These are phyloP conservation scores for Gisinianus flammeolus DNA, from an alignment of 2,888 invertebrate genomes.

Conservation along the genomic window DNA sequence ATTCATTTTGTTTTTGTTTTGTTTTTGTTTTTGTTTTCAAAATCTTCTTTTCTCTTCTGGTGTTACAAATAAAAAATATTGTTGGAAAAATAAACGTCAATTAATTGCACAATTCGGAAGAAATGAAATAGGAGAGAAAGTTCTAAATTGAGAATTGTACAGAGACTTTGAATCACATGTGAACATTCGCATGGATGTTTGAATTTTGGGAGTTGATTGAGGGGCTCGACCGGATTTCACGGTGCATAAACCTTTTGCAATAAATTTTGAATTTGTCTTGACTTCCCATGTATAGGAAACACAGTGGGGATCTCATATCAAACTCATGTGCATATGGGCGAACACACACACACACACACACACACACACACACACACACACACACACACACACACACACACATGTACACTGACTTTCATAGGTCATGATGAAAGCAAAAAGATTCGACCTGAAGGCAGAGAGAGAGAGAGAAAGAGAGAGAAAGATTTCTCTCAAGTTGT, in stretches of 20 bases:
- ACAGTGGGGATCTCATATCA: neutral
- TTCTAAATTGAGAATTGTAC: too few species aligned
- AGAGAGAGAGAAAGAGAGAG: too few species aligned
- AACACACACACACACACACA: neutral
- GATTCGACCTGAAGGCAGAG: conserved; percentile 8
- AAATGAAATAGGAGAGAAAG: too few species aligned
- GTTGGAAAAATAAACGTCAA: too few species aligned
- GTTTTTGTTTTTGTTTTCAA: too few species aligned
- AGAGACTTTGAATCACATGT: too few species aligned
- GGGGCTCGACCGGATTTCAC: conserved; percentile 23
- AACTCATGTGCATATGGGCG: too few species aligned
- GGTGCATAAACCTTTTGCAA: conserved; percentile 36
- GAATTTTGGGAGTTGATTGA: neutral
- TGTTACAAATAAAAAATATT: too few species aligned
- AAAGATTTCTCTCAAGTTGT: conserved; percentile 18
- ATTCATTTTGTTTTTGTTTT: too few species aligned
- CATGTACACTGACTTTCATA: neutral
- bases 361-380: neutral
- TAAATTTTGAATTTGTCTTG: conserved; percentile 37
- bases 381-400: neutral
- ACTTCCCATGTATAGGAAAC: conserved; percentile 19
- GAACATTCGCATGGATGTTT: too few species aligned
- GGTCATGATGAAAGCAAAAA: conserved; percentile 9
- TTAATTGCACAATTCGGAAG: too few species aligned
- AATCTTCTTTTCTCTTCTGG: too few species aligned